Evolutionary conservation across 2,113 vertebrate genomes (phyloP).

Genomic region (Nyctibius bracteatus): DNA sequence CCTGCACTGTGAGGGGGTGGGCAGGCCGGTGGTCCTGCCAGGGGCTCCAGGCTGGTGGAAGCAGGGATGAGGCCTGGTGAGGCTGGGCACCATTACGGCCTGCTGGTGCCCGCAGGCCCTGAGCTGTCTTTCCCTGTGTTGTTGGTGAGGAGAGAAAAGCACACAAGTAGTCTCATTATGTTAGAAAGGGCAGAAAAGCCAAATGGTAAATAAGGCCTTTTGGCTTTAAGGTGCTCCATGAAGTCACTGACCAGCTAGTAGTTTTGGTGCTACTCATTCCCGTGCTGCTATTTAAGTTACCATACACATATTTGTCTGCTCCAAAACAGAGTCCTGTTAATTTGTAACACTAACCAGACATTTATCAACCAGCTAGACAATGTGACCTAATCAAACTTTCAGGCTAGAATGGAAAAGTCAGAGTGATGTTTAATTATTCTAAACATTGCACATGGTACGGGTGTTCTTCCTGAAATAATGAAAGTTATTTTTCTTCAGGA

Average conservation of each 20-base stretch:
- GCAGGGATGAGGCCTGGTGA: too few relatives aligned
- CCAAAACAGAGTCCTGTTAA: not conserved
- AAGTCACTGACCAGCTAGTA: not conserved
- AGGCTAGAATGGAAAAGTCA: not conserved
- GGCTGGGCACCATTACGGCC: not conserved
- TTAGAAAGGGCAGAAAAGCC: not conserved
- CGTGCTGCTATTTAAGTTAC: not conserved
- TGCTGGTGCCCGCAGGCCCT: not conserved
- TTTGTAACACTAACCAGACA: not conserved
- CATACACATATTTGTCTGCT: not conserved
- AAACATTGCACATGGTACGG: not conserved
- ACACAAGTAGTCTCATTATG: not conserved
- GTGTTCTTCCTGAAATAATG: slow-evolving; percentile 9
- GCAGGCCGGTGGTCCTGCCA: fast-evolving
- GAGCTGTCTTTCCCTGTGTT: not conserved
- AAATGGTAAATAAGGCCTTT: not conserved
- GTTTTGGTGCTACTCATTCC: not conserved
- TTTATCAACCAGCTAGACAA: slow-evolving; percentile 17
- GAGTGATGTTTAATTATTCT: slow-evolving; percentile 39
- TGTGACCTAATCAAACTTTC: not conserved
- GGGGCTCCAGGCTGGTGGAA: not conserved
- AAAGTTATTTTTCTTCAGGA: slow-evolving; percentile 49
- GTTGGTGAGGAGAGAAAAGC: not conserved
- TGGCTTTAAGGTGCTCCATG: not conserved
- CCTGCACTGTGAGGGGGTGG: fast-evolving